Evolutionary conservation across 2,113 vertebrate species (phyloP).

Genomic region (Electrona antarctica): DNA sequence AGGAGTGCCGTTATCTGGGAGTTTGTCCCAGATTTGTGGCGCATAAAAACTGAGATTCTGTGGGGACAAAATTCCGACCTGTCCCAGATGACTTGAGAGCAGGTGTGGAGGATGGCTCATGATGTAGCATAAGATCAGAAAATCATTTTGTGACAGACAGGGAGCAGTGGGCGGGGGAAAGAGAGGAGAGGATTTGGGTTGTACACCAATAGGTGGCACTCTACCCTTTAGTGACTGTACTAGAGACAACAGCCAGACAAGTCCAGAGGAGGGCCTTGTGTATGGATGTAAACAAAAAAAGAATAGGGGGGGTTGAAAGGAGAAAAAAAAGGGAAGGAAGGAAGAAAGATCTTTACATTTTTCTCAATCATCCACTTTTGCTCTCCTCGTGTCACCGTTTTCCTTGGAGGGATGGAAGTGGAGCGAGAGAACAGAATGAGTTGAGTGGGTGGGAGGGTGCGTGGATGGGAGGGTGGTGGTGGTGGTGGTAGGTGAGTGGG

Average conservation of each 20-base stretch:
- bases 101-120: not conserved
- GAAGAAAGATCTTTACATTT: conserved; percentile 1
- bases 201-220: conserved; percentile 81
- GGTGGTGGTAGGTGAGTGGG: too few species aligned
- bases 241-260: conserved; percentile 25
- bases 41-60: too few species aligned
- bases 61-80: too few species aligned
- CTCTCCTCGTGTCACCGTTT: conserved; percentile 26
- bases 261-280: conserved; percentile 1
- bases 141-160: not conserved
- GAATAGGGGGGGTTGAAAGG: too few species aligned
- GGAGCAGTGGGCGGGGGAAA: not conserved
- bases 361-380: not conserved
- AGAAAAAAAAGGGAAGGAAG: not conserved
- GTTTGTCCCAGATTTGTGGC: too few species aligned
- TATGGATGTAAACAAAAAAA: too few species aligned
- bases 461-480: conserved; percentile 12
- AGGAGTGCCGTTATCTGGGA: too few species aligned
- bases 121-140: not conserved
- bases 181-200: conserved; percentile 50
- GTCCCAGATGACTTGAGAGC: not conserved
- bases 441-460: too few species aligned
- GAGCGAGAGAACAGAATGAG: conserved; percentile 12
- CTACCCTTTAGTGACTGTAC: conserved; percentile 77
- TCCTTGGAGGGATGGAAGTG: conserved; percentile 9